Percentiles rank a stretch among this genome's conserved stretches.
These are phyloP conservation scores for Uria aalge DNA, from an alignment of 2,113 vertebrate species.

Conservation along the genomic window DNA sequence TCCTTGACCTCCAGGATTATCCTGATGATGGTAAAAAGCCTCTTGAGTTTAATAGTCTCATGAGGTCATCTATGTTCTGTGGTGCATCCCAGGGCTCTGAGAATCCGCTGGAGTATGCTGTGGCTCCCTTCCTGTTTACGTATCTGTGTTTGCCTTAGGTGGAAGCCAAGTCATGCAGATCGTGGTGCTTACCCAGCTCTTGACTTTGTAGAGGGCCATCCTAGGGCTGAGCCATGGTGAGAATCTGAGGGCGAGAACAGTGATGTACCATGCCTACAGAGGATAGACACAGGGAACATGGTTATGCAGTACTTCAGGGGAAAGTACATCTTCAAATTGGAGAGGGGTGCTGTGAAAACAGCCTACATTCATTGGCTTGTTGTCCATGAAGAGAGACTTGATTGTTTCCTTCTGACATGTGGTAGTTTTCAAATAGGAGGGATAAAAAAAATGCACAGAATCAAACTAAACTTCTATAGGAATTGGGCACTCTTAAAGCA, in stretches of 20 bases:
- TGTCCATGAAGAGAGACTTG: not conserved
- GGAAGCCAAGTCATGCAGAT: not conserved
- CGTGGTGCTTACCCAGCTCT: not conserved
- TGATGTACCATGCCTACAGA: not conserved
- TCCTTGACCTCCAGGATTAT: not conserved
- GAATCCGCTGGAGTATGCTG: not conserved
- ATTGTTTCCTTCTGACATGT: not conserved
- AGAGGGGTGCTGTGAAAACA: not conserved
- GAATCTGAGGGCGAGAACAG: not conserved
- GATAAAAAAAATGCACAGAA: not conserved
- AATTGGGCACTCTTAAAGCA: not conserved
- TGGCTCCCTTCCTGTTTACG: not conserved
- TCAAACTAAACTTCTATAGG: not conserved
- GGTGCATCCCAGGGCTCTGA: not conserved
- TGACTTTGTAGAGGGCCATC: not conserved
- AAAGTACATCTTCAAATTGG: not conserved
- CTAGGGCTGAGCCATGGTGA: not conserved
- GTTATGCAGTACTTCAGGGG: not conserved
- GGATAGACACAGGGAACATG: fast-evolving
- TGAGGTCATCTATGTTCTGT: not conserved
- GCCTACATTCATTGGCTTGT: not conserved
- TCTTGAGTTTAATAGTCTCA: not conserved
- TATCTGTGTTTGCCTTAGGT: not conserved
- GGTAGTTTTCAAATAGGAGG: not conserved
- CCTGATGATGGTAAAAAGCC: not conserved